Percentiles rank a stretch among this genome's conserved stretches.
Conservation (phyloP, 2,888 invertebrate genomes). For the Plagiodera versicolora region DNA sequence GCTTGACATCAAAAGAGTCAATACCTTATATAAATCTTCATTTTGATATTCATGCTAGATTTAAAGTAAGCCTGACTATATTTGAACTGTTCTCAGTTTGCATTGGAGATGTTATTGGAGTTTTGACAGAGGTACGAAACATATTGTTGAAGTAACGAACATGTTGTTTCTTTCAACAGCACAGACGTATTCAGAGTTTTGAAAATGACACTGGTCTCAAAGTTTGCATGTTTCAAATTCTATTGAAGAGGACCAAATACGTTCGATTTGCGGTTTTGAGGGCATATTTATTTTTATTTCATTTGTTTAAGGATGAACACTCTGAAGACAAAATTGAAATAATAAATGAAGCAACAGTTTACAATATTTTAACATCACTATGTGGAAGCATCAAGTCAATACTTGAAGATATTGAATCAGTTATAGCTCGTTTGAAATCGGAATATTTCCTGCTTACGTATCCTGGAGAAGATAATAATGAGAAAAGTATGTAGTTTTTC, state of each 20-base stretch:
- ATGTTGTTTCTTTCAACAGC: too few species aligned
- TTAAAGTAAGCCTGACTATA: conserved; percentile 49
- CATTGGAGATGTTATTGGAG: conserved; percentile 53
- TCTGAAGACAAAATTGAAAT: conserved; percentile 47
- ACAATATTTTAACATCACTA: conserved; percentile 49
- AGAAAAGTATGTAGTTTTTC: conserved; percentile 43
- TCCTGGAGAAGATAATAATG: conserved; percentile 43
- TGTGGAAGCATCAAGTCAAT: conserved; percentile 51
- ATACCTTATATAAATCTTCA: conserved; percentile 49
- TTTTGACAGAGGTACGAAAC: conserved; percentile 53
- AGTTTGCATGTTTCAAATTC: too few species aligned
- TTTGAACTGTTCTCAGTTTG: conserved; percentile 55
- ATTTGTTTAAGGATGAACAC: conserved; percentile 42
- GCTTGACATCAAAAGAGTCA: conserved; percentile 43
- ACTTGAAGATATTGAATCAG: conserved; percentile 54
- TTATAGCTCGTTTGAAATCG: conserved; percentile 50
- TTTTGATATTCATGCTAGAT: conserved; percentile 48
- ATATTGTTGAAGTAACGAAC: conserved; percentile 17
- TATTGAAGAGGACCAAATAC: too few species aligned
- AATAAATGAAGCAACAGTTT: conserved; percentile 49
- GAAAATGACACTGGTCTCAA: too few species aligned
- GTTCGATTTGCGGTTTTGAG: too few species aligned
- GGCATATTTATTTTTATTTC: too few species aligned
- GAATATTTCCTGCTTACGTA: conserved; percentile 48
- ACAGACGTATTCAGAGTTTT: too few species aligned